Evolutionary conservation across 2,113 vertebrate genomes (phyloP).

Genomic region (Varanus salvator): DNA sequence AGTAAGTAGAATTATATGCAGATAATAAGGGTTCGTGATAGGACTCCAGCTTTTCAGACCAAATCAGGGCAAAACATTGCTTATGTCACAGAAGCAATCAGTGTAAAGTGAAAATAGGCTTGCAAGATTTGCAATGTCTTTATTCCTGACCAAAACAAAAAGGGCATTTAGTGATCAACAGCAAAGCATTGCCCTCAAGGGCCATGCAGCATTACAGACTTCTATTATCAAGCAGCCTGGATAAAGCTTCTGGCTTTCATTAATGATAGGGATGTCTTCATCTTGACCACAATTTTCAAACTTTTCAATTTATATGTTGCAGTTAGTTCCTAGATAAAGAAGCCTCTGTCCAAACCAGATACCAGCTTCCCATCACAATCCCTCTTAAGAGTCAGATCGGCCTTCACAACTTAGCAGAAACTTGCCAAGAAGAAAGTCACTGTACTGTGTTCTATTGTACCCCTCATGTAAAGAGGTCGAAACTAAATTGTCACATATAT

Average conservation of each 20-base stretch:
- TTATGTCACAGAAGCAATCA: conserved; percentile 6
- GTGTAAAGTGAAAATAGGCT: neutral
- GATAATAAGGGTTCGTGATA: neutral
- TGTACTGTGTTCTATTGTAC: conserved; percentile 14
- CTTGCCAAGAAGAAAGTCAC: conserved; percentile 4
- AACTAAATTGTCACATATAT: neutral
- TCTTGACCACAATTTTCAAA: neutral
- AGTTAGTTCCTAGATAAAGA: conserved; percentile 3
- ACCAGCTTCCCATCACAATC: neutral
- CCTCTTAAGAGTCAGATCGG: neutral
- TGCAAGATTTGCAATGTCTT: neutral
- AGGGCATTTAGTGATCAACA: conserved; percentile 16
- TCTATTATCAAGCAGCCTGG: neutral
- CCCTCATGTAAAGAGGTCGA: neutral
- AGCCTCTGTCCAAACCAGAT: conserved; percentile 4
- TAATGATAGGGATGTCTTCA: neutral
- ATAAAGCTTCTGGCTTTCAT: neutral
- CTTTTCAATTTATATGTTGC: conserved; percentile 12
- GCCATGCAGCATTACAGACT: neutral
- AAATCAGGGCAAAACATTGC: conserved; percentile 9
- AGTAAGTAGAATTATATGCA: neutral
- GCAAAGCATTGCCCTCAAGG: neutral
- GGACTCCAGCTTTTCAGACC: neutral
- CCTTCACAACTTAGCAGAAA: neutral
- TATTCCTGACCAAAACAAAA: neutral